Percentiles rank a stretch among this genome's conserved stretches.
phyloP scores from a whole-genome alignment of 2,797 vertebrate genomes.

The Hypotaenidia okinawae region DNA sequence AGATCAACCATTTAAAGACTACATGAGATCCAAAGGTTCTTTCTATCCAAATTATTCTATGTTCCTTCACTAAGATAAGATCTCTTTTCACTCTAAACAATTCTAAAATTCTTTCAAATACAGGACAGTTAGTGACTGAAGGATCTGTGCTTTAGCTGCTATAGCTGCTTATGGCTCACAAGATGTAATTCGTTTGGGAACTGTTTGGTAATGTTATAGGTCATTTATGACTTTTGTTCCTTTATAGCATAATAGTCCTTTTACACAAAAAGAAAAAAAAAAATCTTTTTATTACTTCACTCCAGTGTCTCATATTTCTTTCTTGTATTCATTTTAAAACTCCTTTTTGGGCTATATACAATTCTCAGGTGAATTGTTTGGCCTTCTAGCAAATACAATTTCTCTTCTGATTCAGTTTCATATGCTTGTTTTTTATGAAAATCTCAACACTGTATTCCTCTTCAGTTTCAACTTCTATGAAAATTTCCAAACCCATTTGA shows the following conservation, averaged over 20 bases:
- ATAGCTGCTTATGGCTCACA: not conserved
- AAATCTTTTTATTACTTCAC: not conserved
- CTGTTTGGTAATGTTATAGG: not conserved
- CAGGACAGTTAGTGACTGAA: not conserved
- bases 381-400: not conserved
- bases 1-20: accelerated
- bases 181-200: not conserved
- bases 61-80: not conserved
- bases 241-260: not conserved
- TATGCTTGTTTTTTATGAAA: not conserved
- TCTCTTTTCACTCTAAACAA: not conserved
- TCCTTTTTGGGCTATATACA: not conserved
- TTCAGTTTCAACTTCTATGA: not conserved
- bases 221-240: not conserved
- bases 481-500: not conserved
- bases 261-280: not conserved
- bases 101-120: not conserved
- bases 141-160: not conserved
- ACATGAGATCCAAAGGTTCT: not conserved
- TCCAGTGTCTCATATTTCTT: not conserved
- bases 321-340: not conserved
- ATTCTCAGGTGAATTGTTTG: not conserved
- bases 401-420: not conserved
- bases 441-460: not conserved
- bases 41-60: not conserved